Evolutionary conservation across 2,113 vertebrate genomes (phyloP).

Genomic region (Malurus alboscapulatus): DNA sequence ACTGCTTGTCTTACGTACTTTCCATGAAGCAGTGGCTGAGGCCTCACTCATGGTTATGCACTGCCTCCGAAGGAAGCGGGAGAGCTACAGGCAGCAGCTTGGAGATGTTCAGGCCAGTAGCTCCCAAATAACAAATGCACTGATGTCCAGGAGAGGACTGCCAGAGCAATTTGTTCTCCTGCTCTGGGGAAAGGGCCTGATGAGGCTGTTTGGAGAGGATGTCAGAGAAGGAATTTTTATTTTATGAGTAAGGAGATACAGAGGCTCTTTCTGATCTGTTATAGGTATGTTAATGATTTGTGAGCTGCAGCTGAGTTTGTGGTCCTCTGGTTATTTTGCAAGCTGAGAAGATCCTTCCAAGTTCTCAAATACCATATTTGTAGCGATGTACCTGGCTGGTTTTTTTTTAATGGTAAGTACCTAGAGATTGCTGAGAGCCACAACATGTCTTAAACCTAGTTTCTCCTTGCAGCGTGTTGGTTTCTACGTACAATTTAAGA

Average conservation of each 20-base stretch:
- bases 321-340: neutral
- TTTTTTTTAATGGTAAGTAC: neutral
- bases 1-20: neutral
- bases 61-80: neutral
- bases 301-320: neutral
- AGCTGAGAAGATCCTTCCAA: neutral
- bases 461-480: neutral
- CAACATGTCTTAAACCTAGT: neutral
- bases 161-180: constrained; percentile 18
- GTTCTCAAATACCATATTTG: neutral
- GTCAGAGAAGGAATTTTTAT: neutral
- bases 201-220: neutral
- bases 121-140: neutral
- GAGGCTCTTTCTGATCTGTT: neutral
- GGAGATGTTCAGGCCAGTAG: neutral
- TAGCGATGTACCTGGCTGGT: neutral
- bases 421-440: neutral
- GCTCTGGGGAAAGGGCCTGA: neutral
- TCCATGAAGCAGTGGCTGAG: neutral
- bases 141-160: neutral
- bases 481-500: constrained; percentile 1
- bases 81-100: neutral
- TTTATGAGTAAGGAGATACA: neutral
- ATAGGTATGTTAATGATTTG: neutral
- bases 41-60: neutral